Evolutionary conservation across 2,888 invertebrate genomes (phyloP), one percentile per base, ranked within the genome.

Genomic region (Operophtera brumata): DNA sequence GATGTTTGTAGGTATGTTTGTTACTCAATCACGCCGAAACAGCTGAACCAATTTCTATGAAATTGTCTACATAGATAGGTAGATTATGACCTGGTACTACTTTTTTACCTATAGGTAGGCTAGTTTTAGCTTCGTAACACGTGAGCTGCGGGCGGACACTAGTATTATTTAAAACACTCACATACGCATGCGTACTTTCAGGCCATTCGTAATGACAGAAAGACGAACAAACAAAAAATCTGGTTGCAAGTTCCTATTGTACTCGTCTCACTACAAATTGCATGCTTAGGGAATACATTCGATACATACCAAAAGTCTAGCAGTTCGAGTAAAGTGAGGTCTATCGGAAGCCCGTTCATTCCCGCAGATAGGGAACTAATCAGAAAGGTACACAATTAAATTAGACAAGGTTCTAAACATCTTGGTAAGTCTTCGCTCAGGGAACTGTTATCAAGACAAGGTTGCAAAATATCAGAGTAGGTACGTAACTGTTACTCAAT

Each of bases 231-330:
- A 9, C 2, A 30, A 30, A 30, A 9, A 30, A 30, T 7, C 1
- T 30, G 7, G 8, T 9, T 30, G 9, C 30, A 30, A 30, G 30
- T 30, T 30, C 9, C 30, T 30, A 30, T 30, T 7, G 30, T 9
- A 2, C 9, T 30, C 30, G 30, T 7, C 7, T 30, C 5, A 8
- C 9, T 30, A 6, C 9, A 9, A 9, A 9, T 30, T 30, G 0
- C 64, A 60, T 64, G 64, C 62, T 52, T 5, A 40, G 28, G 25
- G 35, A 26, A 25, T 40, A 28, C 53, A 54, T 47, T 44, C 47
- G n/a, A 54, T 59, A 86, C 87, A 68, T 89, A 90, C 89, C 89
- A 90, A 75, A 80, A 86, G 46, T 78, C 73, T 57, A 88, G 66
- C 80, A 88, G 80, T 80, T 89, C 80, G 58, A 69, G 62, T 61